Base-by-base conservation (phyloP, 2,888 invertebrate species). In the Catocala fraxini region DNA sequence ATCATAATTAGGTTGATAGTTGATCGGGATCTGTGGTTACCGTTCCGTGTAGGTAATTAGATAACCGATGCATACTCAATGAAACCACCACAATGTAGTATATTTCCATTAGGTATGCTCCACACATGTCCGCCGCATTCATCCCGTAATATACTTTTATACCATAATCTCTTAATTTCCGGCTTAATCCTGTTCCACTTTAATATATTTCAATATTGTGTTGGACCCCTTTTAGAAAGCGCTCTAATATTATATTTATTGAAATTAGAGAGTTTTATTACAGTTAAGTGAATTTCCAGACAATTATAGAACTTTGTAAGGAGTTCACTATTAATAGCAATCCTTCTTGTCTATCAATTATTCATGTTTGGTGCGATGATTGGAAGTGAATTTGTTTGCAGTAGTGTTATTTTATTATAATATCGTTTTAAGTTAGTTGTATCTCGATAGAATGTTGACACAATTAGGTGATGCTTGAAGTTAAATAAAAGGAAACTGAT, bases 1-100 rank as follows among this genome's bases (percentile, higher is more conserved):
- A 39, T 61, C 34, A 58, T 65, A 63, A 66, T 71, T 58, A 70
- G 58, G 59, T 65, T 56, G 59, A 67, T 51, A 68, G 63, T 56
- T 71, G 53, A 70, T 56, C 61, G 45, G 43, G 42, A 66, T 58
- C 63, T 70, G 69, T 60, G 71, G 69, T 66, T n/a, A 42, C 63
- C 45, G 39, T 59, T 56, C 53, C 67, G 54, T 60, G 46, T 60
- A 53, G 42, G 61, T 68, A 71, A 68, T 66, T 68, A 56, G 39
- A 64, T 49, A 66, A 63, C 54, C 73, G 58, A 68, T 62, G 54
- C 48, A 64, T 63, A 63, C 35, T 55, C 62, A 59, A 68, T 64
- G 55, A 62, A 56, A 56, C 67, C 56, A 59, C 39, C 41, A 42
- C n/a, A 52, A 12, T 51, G 52, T 57, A 57, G 51, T 66, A 57